phyloP scores from a whole-genome alignment of 2,113 vertebrate species.

The Elephantulus edwardii region DNA sequence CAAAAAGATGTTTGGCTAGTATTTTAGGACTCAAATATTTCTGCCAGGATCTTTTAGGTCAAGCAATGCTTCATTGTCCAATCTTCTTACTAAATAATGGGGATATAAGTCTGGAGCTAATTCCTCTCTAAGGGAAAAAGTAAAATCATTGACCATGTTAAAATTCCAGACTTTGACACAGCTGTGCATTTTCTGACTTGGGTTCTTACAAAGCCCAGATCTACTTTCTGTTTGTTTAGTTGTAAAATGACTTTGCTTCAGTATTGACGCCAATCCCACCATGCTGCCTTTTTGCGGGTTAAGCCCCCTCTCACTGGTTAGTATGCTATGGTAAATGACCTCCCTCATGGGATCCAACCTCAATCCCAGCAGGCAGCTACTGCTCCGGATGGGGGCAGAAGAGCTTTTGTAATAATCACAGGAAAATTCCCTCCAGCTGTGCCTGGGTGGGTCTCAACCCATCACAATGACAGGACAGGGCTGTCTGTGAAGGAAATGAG shows the following conservation, averaged over 20 bases:
- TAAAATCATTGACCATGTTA: slow-evolving; percentile 24
- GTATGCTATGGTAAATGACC: background rate
- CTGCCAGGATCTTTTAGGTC: slow-evolving; percentile 62
- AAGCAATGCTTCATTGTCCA: slow-evolving; percentile 49
- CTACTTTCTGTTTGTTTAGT: background rate
- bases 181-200: background rate
- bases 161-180: background rate
- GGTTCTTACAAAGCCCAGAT: background rate
- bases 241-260: background rate
- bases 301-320: background rate
- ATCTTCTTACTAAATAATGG: slow-evolving; percentile 58
- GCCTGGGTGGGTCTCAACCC: background rate
- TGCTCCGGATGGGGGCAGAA: background rate
- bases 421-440: slow-evolving; percentile 7
- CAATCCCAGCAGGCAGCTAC: background rate
- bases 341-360: background rate
- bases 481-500: slow-evolving; percentile 3
- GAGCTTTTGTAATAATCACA: background rate
- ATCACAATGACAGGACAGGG: background rate
- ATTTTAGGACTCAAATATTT: slow-evolving; percentile 70
- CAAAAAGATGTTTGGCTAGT: slow-evolving; percentile 69
- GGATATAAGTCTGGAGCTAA: slow-evolving; percentile 45
- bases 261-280: background rate
- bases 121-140: slow-evolving; percentile 8
- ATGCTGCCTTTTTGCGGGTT: background rate